phyloP scores from a whole-genome alignment of 2,888 invertebrate species.

The Phymatocera aterrima region DNA sequence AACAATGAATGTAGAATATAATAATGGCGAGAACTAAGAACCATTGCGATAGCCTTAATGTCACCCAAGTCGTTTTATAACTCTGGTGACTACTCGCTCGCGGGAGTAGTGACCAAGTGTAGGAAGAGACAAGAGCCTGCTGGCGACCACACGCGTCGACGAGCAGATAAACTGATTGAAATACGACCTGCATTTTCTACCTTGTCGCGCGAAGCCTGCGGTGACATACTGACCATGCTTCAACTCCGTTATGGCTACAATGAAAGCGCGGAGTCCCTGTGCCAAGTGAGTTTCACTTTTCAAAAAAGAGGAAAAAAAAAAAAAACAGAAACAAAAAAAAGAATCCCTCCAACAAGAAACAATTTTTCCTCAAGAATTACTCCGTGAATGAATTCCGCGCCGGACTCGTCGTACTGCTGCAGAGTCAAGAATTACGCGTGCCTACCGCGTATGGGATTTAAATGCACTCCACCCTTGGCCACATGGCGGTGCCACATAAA shows the following conservation, averaged over 20 bases:
- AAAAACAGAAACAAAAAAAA: neutral
- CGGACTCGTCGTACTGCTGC: neutral
- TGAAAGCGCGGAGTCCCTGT: neutral
- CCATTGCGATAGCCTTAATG: neutral
- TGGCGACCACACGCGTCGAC: conserved; percentile 73
- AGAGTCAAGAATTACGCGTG: conserved; percentile 35
- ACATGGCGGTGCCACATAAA: conserved; percentile 71
- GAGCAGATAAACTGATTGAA: conserved; percentile 74
- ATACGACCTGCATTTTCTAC: conserved; percentile 66
- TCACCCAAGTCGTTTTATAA: conserved; percentile 37
- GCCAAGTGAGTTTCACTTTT: conserved; percentile 13
- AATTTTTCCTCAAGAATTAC: neutral
- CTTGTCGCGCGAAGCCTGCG: conserved; percentile 48
- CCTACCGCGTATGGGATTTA: conserved; percentile 66
- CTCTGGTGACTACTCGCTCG: conserved; percentile 15
- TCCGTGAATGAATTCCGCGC: neutral
- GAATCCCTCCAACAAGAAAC: neutral
- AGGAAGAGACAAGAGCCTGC: conserved; percentile 43
- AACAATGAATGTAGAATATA: neutral
- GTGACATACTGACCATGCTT: conserved; percentile 40
- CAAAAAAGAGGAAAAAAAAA: neutral
- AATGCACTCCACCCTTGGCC: conserved; percentile 65
- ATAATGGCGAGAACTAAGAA: conserved; percentile 8
- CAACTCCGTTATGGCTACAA: conserved; percentile 22
- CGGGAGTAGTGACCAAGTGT: conserved; percentile 35